Base-by-base conservation (phyloP, 53 echinoderm and acorn worm genomes). In the Actinopyga echinites region DNA sequence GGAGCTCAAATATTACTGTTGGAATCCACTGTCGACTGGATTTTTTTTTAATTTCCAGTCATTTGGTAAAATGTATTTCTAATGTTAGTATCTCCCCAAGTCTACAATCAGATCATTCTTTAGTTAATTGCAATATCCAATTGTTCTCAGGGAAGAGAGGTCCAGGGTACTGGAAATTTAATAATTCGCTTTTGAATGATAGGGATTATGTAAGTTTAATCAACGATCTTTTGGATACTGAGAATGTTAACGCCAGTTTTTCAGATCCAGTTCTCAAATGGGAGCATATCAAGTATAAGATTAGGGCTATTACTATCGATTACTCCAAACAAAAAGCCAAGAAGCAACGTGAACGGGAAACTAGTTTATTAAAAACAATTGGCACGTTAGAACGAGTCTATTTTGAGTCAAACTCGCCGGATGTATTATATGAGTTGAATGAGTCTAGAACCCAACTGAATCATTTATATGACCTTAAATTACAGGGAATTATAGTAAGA, bases 101-200 rank as follows among this genome's bases (percentile, higher is more conserved):
- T 45, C 28, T 65, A 25, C 30, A 52, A 0, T 64, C 83, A 5
- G 83, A 83, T 40, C 83, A 83, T 30, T 83, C 83, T 2, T 7
- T 83, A 1, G 83, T 67, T n/a, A 25, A 30, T 25, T 8, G 65
- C 8, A 2, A 35, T 7, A 17, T 83, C 20, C 5, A 67, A 2
- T 6, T 83, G 11, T 19, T 42, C 13, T 26, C 12, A 19, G 58
- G 25, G 6, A 4, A 83, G 31, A 43, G 67, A 28, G n/a, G n/a
- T n/a, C n/a, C n/a, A n/a, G n/a, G n/a, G n/a, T n/a, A n/a, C n/a
- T n/a, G n/a, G n/a, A n/a, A n/a, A n/a, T n/a, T n/a, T n/a, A n/a
- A n/a, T n/a, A n/a, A n/a, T n/a, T n/a, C n/a, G n/a, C n/a, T n/a
- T 65, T 65, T n/a, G 37, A 23, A 22, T 25, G 83, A 4, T 67